Evolutionary conservation across 2,888 invertebrate genomes (phyloP), one percentile per base, ranked within the genome.

Genomic region (Metacarcinus magister): DNA sequence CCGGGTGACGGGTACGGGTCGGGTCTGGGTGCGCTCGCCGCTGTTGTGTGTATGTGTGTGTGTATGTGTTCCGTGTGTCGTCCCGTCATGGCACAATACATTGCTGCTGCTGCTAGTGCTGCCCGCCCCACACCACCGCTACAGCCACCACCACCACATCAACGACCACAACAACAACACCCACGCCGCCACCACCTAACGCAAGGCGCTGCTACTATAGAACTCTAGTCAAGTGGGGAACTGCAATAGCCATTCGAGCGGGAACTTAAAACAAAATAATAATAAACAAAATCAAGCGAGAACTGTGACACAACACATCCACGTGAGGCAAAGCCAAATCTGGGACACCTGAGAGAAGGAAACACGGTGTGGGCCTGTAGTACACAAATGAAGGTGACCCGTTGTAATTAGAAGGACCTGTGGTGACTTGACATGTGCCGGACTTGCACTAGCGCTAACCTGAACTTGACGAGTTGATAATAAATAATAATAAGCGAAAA

Each of bases 1-100:
- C 90, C 60, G 92, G 92, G 93, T 93, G 95, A 95, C 93, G 95
- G 60, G 95, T 67, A 91, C 67, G 48, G 95, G 94, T 48, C 90
- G 90, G n/a, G 67, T 23, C 32, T 44, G 32, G 48, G 48, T 54
- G 19, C 92, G 54, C 92, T 82, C 32, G 82, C 28, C 92, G 54
- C 92, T 82, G 32, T 32, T 82, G 82, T 82, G 82, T 82, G 82
- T 82, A 82, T 82, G 82, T 82, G 82, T 82, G 82, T 82, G 82
- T 82, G 82, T 32, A 82, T 82, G 82, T 82, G 82, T 82, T 28
- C 82, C 82, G 82, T 82, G 82, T 82, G 82, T 82, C 82, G 32
- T 82, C 82, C 82, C 82, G 32, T 82, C 82, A 82, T 82, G 82
- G 82, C 82, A 8, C 82, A 32, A 32, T 2, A 32, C 82, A 82